phyloP scores from a whole-genome alignment of 2,888 invertebrate species.

The Caenorhabditis sp. region DNA sequence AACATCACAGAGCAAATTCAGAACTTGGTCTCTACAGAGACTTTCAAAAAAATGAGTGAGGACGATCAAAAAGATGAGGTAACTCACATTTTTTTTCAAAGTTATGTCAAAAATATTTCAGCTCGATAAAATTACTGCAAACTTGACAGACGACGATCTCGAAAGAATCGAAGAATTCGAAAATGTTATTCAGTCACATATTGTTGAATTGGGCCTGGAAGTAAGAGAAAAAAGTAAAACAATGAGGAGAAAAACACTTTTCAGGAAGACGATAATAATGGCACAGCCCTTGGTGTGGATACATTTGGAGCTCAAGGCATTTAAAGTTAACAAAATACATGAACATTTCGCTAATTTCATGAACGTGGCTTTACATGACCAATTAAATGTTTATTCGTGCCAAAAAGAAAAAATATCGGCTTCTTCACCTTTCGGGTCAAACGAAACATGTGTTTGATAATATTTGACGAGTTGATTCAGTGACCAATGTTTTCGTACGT shows the following conservation, averaged over 20 bases:
- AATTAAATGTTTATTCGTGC: no score
- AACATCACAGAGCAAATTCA: not conserved
- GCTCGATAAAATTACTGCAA: not conserved
- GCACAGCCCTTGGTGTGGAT: constrained; percentile 27
- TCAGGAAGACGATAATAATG: constrained; percentile 10
- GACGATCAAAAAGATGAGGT: not conserved
- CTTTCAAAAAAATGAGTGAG: not conserved
- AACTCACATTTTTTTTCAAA: not conserved
- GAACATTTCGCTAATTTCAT: no score
- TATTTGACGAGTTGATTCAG: constrained; percentile 8
- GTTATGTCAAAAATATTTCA: no score
- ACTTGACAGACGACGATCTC: constrained; percentile 12
- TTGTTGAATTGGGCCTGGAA: not conserved
- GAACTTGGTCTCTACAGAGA: not conserved
- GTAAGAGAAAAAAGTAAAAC: no score
- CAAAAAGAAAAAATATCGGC: no score
- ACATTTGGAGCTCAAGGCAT: constrained; percentile 35
- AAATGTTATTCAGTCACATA: constrained; percentile 5
- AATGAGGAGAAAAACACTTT: no score
- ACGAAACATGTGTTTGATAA: constrained; percentile 1
- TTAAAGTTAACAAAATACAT: constrained; percentile 5
- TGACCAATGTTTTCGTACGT: constrained; percentile 5
- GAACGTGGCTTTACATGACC: no score
- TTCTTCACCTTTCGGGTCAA: not conserved
- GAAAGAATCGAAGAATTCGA: constrained; percentile 14